These are phyloP conservation scores for Tenthredo livida DNA, from an alignment of 2,888 invertebrate species.

Conservation along the genomic window DNA sequence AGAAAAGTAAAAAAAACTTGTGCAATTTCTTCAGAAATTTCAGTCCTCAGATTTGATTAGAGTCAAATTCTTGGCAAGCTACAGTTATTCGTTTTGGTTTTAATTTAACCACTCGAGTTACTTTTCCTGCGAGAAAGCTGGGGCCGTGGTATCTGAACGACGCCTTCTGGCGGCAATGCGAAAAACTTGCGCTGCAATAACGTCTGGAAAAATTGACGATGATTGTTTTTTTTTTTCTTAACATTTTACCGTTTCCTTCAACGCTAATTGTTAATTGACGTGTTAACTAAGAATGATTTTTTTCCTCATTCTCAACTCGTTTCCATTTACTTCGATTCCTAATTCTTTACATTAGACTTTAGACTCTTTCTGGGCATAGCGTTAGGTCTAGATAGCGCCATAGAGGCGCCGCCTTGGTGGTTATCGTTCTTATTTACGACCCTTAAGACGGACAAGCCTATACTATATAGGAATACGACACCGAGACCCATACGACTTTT, in stretches of 20 bases:
- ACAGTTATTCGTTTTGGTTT: neutral
- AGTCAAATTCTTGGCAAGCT: neutral
- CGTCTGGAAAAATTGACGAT: neutral
- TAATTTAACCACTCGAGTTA: neutral
- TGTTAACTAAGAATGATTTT: neutral
- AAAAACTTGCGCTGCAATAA: neutral
- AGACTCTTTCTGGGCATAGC: slow-evolving; percentile 13
- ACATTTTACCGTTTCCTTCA: no score
- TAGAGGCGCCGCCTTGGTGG: slow-evolving; percentile 35
- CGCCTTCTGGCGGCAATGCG: neutral
- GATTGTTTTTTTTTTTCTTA: neutral
- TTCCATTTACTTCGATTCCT: neutral
- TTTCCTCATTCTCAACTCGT: neutral
- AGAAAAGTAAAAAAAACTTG: neutral
- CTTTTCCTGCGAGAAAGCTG: neutral
- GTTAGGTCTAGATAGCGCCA: slow-evolving; percentile 21
- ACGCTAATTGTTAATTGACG: no score
- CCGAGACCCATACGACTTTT: neutral
- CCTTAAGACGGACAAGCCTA: slow-evolving; percentile 10
- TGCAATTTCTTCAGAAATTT: neutral
- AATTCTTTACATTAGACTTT: neutral
- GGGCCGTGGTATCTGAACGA: neutral
- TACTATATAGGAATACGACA: slow-evolving; percentile 1
- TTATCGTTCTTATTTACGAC: slow-evolving; percentile 44
- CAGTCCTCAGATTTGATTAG: no score